Conservation (phyloP, 2,797 vertebrate genomes). For the Propithecus deckenii region DNA sequence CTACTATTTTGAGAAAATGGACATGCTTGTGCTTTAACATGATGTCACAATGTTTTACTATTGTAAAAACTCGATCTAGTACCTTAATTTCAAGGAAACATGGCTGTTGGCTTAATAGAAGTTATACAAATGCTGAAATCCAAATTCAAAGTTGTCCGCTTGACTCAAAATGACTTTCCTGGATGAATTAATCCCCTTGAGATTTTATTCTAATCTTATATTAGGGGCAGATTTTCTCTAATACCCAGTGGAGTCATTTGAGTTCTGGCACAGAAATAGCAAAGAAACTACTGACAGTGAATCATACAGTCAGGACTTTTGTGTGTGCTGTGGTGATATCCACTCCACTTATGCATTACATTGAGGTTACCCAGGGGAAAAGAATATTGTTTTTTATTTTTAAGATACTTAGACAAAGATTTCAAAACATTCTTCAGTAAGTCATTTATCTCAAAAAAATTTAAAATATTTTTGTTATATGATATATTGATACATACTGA, state of each 20-base stretch:
- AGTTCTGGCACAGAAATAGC: conserved; percentile 42
- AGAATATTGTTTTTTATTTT: not conserved
- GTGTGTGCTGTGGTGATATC: not conserved
- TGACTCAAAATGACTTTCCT: conserved; percentile 49
- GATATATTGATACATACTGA: conserved; percentile 22
- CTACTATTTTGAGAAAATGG: conserved; percentile 19
- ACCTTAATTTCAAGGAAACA: conserved; percentile 12
- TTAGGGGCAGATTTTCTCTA: conserved; percentile 50
- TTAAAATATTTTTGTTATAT: not conserved
- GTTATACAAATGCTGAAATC: conserved; percentile 20
- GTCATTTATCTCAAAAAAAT: not conserved
- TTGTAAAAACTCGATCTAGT: not conserved
- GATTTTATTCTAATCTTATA: conserved; percentile 60
- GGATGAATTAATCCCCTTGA: conserved; percentile 54
- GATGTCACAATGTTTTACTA: not conserved
- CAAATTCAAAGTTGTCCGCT: conserved; percentile 14
- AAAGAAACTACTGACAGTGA: not conserved
- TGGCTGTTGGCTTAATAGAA: not conserved
- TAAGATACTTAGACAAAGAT: not conserved
- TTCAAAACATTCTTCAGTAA: not conserved
- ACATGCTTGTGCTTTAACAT: not conserved
- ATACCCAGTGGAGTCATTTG: not conserved
- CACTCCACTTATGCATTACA: not conserved
- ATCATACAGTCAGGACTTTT: not conserved
- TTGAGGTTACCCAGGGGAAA: not conserved